A percentile compares a stretch with the other conserved stretches of the same genome.
phyloP scores from a whole-genome alignment of 64 coral and sea anemone genomes.

The Trachythela sp. region DNA sequence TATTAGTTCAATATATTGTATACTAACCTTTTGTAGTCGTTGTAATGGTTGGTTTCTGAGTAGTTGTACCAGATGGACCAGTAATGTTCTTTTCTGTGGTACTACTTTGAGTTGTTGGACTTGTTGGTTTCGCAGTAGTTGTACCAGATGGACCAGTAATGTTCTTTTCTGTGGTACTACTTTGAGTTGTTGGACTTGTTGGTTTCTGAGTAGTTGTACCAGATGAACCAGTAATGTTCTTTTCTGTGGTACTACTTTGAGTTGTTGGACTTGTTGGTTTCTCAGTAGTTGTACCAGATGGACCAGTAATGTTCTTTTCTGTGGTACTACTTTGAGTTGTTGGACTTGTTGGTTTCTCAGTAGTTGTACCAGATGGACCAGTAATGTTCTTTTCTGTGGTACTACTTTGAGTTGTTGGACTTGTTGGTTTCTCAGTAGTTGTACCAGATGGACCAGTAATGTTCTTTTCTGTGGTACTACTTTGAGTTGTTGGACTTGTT shows the following conservation, averaged over 20 bases:
- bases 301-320: not conserved
- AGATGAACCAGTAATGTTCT: not conserved
- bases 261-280: too few species aligned
- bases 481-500: not conserved
- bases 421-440: too few species aligned
- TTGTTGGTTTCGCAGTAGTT: too few species aligned
- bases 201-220: too few species aligned
- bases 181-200: not conserved
- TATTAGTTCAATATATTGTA: too few species aligned
- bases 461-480: too few species aligned
- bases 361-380: not conserved
- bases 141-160: not conserved
- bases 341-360: too few species aligned
- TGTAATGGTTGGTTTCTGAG: not conserved
- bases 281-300: not conserved
- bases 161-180: not conserved
- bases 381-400: not conserved
- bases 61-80: not conserved
- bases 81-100: not conserved
- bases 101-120: not conserved
- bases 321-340: not conserved
- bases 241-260: not conserved
- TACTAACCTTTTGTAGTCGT: not conserved
- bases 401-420: not conserved
- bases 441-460: too few species aligned